These are phyloP conservation scores for Nomada fabriciana DNA, from an alignment of 2,888 invertebrate genomes.

Conservation along the genomic window DNA sequence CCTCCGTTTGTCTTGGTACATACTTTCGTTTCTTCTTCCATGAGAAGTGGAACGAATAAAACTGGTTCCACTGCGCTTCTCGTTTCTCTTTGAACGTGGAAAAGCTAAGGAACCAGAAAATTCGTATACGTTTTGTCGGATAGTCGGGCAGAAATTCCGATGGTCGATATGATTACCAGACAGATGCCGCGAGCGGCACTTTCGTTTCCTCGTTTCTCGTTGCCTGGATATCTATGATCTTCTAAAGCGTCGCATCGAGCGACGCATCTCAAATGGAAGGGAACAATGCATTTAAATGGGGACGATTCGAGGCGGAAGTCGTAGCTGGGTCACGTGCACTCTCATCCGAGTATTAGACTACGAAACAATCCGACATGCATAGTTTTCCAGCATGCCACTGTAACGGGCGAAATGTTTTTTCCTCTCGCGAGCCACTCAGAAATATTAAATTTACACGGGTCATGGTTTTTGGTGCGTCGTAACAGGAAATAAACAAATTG, in stretches of 20 bases:
- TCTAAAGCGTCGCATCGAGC: slow-evolving; percentile 59
- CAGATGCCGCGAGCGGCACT: slow-evolving; percentile 54
- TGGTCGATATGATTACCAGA: slow-evolving; percentile 59
- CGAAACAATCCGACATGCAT: slow-evolving; percentile 47
- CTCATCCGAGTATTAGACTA: slow-evolving; percentile 39
- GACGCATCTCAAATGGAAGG: slow-evolving; percentile 61
- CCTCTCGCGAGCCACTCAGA: slow-evolving; percentile 39
- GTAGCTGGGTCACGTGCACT: slow-evolving; percentile 51
- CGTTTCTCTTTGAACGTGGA: neutral
- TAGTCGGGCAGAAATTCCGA: slow-evolving; percentile 40
- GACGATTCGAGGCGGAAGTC: slow-evolving; percentile 55
- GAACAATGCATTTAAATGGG: slow-evolving; percentile 65
- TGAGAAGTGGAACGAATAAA: neutral
- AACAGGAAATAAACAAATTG: no score
- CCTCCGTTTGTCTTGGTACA: no score
- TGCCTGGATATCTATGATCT: slow-evolving; percentile 57
- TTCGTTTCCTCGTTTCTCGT: slow-evolving; percentile 54
- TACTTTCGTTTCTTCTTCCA: no score
- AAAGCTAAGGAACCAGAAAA: neutral
- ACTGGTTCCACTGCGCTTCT: neutral
- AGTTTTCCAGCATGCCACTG: slow-evolving; percentile 31
- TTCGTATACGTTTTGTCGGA: slow-evolving; percentile 32
- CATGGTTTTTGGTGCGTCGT: neutral
- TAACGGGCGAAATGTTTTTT: slow-evolving; percentile 10
- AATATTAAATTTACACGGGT: slow-evolving; percentile 41